Conservation (phyloP, 2,113 vertebrate genomes). For the Atlantisia rogersi region DNA sequence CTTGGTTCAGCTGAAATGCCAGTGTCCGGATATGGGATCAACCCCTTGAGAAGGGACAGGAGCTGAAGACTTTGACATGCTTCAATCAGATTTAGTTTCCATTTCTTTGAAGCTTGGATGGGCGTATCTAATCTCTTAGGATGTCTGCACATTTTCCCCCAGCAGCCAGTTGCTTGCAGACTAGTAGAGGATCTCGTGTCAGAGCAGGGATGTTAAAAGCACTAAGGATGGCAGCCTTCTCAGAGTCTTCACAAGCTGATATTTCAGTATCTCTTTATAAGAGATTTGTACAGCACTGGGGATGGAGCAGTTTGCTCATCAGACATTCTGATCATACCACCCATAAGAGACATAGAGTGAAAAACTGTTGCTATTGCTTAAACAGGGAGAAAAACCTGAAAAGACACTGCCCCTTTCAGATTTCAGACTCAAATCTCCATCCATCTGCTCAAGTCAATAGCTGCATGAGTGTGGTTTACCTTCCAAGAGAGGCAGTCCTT, state of each 20-base stretch:
- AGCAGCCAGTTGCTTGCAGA: neutral
- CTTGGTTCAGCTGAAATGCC: neutral
- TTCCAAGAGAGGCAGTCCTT: neutral
- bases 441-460: neutral
- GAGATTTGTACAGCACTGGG: neutral
- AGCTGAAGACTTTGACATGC: neutral
- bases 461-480: neutral
- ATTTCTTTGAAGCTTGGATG: neutral
- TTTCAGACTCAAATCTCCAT: neutral
- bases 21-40: rapidly evolving
- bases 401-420: neutral
- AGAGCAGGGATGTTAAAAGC: neutral
- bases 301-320: neutral
- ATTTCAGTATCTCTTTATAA: neutral
- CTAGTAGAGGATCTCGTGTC: neutral
- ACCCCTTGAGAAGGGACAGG: neutral
- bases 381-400: neutral
- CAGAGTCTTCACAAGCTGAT: neutral
- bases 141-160: neutral
- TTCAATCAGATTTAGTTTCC: neutral
- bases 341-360: neutral
- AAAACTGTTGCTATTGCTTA: neutral
- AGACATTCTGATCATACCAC: neutral
- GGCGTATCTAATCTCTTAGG: constrained; percentile 24
- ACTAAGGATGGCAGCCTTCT: neutral